Evolutionary conservation across 2,797 vertebrate species (phyloP), one percentile per base, ranked within the genome.

Genomic region (Chaetophractus vellerosus): DNA sequence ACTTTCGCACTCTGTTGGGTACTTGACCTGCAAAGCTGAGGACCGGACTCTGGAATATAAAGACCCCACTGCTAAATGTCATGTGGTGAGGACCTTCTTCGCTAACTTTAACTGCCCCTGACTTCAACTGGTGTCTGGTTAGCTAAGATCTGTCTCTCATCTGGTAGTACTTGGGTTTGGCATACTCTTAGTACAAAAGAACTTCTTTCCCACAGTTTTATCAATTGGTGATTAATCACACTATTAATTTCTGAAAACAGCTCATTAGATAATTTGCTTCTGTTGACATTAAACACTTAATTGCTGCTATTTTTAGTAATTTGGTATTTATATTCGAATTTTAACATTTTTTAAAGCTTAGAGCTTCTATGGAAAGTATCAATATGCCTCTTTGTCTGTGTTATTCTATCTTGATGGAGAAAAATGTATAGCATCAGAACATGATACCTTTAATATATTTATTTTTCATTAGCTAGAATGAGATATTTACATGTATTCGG

Each of bases 231-330:
- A 96, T 96, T 96, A 97, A 97, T 95, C 92, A 94, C 90, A 92
- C 96, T 96, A 97, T 96, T 97, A 96, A 94, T 88, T 93, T 95
- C 92, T 76, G 90, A 92, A 97, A 96, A 96, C 85, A 97, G 82
- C 92, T 96, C 93, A 96, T 94, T 96, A 96, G 96, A 71, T 82
- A 90, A 94, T 89, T 83, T 57, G 90, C 50, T 48, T 94, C 88
- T 96, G 88, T 95, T 97, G 96, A 97, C 93, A 95, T 93, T 96
- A 96, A 94, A 93, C 88, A 95, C 64, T 88, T 96, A 94, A 96
- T 93, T 97, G 93, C 90, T 26, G 21, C 45, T 91, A 69, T 78
- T 88, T 95, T 96, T 85, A 91, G 90, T 59, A 79, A 94, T 74
- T 96, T 36, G 69, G 88, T 95, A 94, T 96, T 96, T 96, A 83